Evolutionary conservation across 2,797 vertebrate species (phyloP).

Genomic region (Chaunax sp.): DNA sequence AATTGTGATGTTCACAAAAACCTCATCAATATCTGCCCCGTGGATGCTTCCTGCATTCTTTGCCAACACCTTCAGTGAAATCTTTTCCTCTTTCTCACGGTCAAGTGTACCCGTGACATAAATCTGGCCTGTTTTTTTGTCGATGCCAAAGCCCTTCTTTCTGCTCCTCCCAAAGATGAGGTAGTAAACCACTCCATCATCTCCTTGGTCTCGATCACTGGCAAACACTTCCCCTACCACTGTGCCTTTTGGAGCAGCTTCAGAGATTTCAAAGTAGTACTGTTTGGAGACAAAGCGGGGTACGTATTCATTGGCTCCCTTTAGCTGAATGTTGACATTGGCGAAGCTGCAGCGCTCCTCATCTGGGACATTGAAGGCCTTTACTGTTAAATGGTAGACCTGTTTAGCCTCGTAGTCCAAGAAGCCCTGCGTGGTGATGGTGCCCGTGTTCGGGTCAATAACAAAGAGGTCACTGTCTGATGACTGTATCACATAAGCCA

Average conservation of each 20-base stretch:
- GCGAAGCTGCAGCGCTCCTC: constrained; percentile 97
- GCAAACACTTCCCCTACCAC: constrained; percentile 96
- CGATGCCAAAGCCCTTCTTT: constrained; percentile 94
- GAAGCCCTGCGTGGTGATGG: constrained; percentile 98
- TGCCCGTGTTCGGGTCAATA: constrained; percentile 95
- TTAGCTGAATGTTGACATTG: constrained; percentile 91
- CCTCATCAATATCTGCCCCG: constrained; percentile 96
- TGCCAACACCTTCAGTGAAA: constrained; percentile 93
- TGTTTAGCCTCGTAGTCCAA: constrained; percentile 98
- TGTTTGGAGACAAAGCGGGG: constrained; percentile 98
- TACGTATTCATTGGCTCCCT: constrained; percentile 97
- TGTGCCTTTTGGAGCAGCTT: constrained; percentile 91
- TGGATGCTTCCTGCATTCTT: constrained; percentile 95
- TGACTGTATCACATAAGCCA: constrained; percentile 93
- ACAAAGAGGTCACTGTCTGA: constrained; percentile 98
- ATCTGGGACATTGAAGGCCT: constrained; percentile 97
- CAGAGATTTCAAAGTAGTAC: constrained; percentile 98
- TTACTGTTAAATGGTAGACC: constrained; percentile 94
- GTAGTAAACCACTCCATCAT: constrained; percentile 95
- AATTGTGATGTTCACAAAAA: constrained; percentile 93
- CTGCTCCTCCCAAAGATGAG: constrained; percentile 95
- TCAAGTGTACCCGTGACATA: constrained; percentile 92
- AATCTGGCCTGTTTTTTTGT: constrained; percentile 91
- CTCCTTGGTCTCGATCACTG: constrained; percentile 95
- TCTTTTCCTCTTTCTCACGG: constrained; percentile 94